A percentile compares a stretch with the other conserved stretches of the same genome.
phyloP scores from a whole-genome alignment of 2,888 invertebrate genomes.

The Dasypogon diadema region DNA sequence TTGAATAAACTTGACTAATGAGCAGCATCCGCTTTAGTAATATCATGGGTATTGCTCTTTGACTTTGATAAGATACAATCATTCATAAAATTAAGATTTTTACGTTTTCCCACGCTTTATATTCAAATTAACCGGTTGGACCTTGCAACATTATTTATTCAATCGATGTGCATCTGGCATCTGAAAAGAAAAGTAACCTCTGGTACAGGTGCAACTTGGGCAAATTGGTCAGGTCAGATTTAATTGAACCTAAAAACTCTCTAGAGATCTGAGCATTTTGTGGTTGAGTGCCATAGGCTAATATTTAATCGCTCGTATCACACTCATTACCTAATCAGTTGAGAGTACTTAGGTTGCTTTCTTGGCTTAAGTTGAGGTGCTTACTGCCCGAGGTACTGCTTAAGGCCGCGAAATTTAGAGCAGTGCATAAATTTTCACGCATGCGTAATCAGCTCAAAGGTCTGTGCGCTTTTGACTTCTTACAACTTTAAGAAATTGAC shows the following conservation, averaged over 20 bases:
- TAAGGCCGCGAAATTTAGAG: constrained; percentile 52
- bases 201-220: neutral
- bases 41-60: no score
- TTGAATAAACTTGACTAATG: no score
- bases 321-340: neutral
- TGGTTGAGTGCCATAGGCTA: no score
- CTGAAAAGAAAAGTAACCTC: neutral
- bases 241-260: neutral
- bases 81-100: no score
- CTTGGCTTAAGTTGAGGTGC: neutral
- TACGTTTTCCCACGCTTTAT: neutral
- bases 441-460: constrained; percentile 33
- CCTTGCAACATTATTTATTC: neutral
- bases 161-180: neutral
- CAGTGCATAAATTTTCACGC: constrained; percentile 49
- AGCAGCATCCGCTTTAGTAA: no score
- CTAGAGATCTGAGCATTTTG: no score
- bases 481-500: no score
- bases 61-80: no score
- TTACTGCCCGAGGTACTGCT: no score
- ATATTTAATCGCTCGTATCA: neutral
- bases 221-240: neutral
- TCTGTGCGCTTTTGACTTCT: neutral
- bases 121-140: neutral
- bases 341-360: neutral